Evolutionary conservation across 2,797 vertebrate species (phyloP).

Genomic region (Mus caroli): DNA sequence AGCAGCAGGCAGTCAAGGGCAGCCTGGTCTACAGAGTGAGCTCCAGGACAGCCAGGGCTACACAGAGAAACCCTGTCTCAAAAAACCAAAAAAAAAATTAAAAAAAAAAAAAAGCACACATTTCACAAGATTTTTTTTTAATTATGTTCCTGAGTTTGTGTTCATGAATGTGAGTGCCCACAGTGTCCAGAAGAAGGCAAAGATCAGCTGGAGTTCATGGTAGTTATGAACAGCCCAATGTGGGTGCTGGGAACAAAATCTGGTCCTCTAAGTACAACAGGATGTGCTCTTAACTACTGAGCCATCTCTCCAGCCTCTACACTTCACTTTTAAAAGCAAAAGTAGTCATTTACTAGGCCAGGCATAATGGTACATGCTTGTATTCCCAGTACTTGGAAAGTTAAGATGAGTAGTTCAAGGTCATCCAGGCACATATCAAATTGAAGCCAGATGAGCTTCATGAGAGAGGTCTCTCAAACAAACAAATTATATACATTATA

Average conservation of each 20-base stretch:
- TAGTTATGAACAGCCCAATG: background rate
- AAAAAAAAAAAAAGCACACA: background rate
- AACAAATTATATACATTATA: background rate
- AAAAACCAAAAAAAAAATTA: too few relatives aligned
- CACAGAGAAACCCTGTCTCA: too few relatives aligned
- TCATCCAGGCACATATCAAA: background rate
- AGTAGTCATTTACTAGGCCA: background rate
- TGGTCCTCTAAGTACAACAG: background rate
- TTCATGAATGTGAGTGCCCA: background rate
- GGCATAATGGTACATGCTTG: background rate
- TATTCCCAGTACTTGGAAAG: background rate
- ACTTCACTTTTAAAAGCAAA: conserved; percentile 55
- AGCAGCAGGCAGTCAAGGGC: too few relatives aligned
- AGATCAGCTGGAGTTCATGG: background rate
- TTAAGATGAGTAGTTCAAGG: background rate
- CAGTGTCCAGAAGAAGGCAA: background rate
- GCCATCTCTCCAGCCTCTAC: background rate
- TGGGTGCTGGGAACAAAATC: background rate
- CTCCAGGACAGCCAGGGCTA: too few relatives aligned
- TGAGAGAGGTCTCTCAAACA: background rate
- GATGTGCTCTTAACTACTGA: background rate
- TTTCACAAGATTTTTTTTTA: background rate
- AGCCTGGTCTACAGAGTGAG: too few relatives aligned
- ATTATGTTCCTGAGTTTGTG: background rate
- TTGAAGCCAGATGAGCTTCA: too few relatives aligned